Conservation (phyloP, 2,888 invertebrate genomes). For the Sinhomidia bicolor region DNA sequence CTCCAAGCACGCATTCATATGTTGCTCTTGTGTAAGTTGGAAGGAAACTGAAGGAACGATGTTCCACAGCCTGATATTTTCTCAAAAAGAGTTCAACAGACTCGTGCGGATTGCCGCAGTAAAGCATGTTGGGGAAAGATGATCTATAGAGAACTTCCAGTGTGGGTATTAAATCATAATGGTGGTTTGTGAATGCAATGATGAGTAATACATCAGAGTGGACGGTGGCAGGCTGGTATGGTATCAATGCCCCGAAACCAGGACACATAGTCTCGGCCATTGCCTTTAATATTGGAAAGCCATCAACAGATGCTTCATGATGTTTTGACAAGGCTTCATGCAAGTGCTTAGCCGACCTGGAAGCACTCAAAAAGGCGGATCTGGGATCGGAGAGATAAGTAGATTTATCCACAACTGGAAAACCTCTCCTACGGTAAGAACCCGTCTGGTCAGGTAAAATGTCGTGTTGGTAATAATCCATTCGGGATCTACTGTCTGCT, state of each 20-base stretch:
- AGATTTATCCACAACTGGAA: conserved; percentile 76
- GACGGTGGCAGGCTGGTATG: conserved; percentile 74
- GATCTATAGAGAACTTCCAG: conserved; percentile 80
- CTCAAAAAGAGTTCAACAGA: conserved; percentile 80
- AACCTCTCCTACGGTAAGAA: conserved; percentile 71
- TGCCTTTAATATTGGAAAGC: conserved; percentile 79
- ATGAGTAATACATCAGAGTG: conserved; percentile 80
- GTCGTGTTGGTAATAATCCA: conserved; percentile 69
- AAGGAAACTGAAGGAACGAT: conserved; percentile 80
- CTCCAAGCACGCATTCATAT: conserved; percentile 81
- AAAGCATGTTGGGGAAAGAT: conserved; percentile 80
- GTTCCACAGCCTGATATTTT: conserved; percentile 80
- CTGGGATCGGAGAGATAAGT: conserved; percentile 71
- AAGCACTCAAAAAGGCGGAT: conserved; percentile 56
- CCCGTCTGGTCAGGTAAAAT: conserved; percentile 64
- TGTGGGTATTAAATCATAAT: conserved; percentile 80
- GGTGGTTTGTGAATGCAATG: conserved; percentile 80
- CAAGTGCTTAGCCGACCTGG: conserved; percentile 76
- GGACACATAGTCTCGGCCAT: conserved; percentile 80
- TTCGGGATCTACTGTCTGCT: conserved; percentile 32
- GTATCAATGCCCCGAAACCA: conserved; percentile 80
- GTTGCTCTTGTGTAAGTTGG: conserved; percentile 80
- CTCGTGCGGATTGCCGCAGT: conserved; percentile 81
- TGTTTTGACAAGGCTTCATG: conserved; percentile 77
- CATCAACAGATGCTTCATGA: conserved; percentile 75